Evolutionary conservation across 2,888 invertebrate species (phyloP), one percentile per base, ranked within the genome.

Genomic region (Hybos culiciformis): DNA sequence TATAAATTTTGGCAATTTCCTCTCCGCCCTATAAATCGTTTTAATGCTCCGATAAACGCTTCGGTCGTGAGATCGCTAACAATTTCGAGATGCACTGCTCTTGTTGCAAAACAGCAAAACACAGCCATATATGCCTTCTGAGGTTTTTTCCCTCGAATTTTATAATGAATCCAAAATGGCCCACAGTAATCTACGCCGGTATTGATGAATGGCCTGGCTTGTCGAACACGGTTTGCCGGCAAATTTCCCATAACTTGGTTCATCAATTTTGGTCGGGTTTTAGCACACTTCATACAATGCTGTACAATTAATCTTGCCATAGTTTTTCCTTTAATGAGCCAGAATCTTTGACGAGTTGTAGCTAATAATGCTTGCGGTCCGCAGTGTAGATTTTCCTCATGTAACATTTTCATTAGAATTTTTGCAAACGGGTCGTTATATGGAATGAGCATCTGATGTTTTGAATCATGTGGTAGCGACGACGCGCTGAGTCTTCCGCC

Each of bases 161-260:
- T 12, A 15, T 37, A 33, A 36, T 48, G 48, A 6, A 48, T 41
- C 9, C 20, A 29, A 23, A 47, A 20, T n/a, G 48, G 48, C 37
- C 48, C 48, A 15, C 32, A 45, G 26, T 11, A 39, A 26, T 18
- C 31, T 4, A 39, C 15, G 12, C 39, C 39, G 9, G 26, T 8
- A 15, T 9, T 15, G 5, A 14, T 7, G 18, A 39, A 39, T 12
- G 11, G 18, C 18, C 39, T 17, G 8, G 26, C 14, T n/a, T 29
- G 26, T 14, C n/a, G 9, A 11, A 39, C 39, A 18, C 53, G 42
- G 21, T 24, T 29, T n/a, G 17, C n/a, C 3, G 55, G 55, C 14
- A 55, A 39, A 42, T 51, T 39, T 15, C 50, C 52, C 54, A 57
- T 55, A 3, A 47, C 12, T n/a, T 49, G 51, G 2, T 39, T 23